Evolutionary conservation across 2,113 vertebrate genomes (phyloP), one percentile per base, ranked within the genome.

Genomic region (Pardalotus punctatus): DNA sequence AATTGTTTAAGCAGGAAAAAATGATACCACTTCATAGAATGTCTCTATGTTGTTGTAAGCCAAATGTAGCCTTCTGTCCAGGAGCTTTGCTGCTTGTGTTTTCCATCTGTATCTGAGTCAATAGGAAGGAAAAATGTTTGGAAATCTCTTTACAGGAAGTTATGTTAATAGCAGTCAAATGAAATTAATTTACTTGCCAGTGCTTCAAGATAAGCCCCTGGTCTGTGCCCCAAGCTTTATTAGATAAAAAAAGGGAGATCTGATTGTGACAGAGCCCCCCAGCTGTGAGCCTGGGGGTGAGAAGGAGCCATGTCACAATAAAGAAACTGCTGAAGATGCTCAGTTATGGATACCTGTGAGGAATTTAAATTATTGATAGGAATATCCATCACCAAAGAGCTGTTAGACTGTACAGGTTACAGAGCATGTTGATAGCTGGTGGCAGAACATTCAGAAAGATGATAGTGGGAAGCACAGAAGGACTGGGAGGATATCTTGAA

Each of bases 1-100:
- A 94, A 53, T 22, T 90, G 23, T 54, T 81, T 61, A 90, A 81
- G n/a, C 47, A 40, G n/a, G 61, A 28, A 33, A 85, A 92, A 87
- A 53, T 57, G 3, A 65, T 70, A 53, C 1, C 0, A 5, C 36
- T 85, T 81, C 27, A 23, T 24, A 40, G 17, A 64, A 58, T 54
- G 20, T 81, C 43, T 62, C 2, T 51, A 5, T 20, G 43, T 48
- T 78, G 43, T 43, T 83, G 43, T 27, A 54, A 92, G 81, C 24
- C 19, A 81, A 81, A 51, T 9, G 7, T 22, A 73, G 22, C 64
- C 42, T 77, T 89, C 48, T 91, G 36, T 57, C 60, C 58, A 69
- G 50, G 31, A 64, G 40, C 28, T 67, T 73, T 0, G 1, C 40
- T 45, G 17, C 62, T 84, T 31, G 24, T 61, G 29, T 43, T 56